A percentile compares a stretch with the other conserved stretches of the same genome.
Evolutionary conservation across 2,113 vertebrate genomes (phyloP).

Genomic region (Mola mola): DNA sequence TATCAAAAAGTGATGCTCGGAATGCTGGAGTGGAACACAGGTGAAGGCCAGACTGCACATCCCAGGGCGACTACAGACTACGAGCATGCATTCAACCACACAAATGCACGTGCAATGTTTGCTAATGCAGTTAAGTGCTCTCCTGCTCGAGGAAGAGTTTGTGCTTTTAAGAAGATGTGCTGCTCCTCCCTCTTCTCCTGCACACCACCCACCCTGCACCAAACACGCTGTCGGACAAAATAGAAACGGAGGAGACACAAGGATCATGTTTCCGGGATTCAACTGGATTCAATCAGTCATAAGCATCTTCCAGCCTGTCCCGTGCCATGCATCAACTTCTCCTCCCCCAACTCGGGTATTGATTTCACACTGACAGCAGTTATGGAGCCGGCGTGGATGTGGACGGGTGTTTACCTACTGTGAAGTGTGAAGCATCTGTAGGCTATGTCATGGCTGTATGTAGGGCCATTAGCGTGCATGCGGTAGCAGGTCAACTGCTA

Average conservation of each 20-base stretch:
- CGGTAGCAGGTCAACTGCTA: slow-evolving; percentile 40
- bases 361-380: slow-evolving; percentile 49
- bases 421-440: slow-evolving; percentile 16
- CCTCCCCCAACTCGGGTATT: slow-evolving; percentile 37
- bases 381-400: slow-evolving; percentile 25
- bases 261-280: slow-evolving; percentile 60
- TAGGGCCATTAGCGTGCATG: slow-evolving; percentile 40
- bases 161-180: slow-evolving; percentile 59
- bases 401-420: slow-evolving; percentile 7
- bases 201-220: slow-evolving; percentile 36
- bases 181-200: slow-evolving; percentile 28
- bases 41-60: slow-evolving; percentile 40
- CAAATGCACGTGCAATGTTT: slow-evolving; percentile 11
- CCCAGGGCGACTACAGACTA: not conserved
- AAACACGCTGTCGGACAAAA: slow-evolving; percentile 3
- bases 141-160: slow-evolving; percentile 28
- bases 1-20: slow-evolving; percentile 43
- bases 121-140: slow-evolving; percentile 44
- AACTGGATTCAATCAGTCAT: slow-evolving; percentile 48
- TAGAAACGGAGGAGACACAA: slow-evolving; percentile 14
- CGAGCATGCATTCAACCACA: not conserved
- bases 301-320: slow-evolving; percentile 21
- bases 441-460: slow-evolving; percentile 53
- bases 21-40: slow-evolving; percentile 24
- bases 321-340: not conserved